A percentile compares a stretch with the other conserved stretches of the same genome.
These are phyloP conservation scores for Erethizon dorsatum DNA, from an alignment of 2,797 vertebrate species.

Conservation along the genomic window DNA sequence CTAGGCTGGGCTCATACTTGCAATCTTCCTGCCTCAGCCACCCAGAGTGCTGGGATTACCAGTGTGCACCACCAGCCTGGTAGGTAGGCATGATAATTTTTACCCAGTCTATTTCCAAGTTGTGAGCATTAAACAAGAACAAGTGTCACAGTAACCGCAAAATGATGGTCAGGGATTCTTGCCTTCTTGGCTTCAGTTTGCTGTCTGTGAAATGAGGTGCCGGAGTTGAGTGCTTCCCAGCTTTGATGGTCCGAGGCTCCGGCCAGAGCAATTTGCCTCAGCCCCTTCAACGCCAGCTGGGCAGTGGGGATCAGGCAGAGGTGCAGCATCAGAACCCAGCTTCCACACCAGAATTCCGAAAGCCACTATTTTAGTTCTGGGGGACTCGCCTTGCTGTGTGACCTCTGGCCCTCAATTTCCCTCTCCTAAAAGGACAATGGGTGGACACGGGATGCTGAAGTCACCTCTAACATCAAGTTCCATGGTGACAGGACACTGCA, in stretches of 20 bases:
- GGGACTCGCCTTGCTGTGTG: neutral
- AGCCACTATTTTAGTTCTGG: neutral
- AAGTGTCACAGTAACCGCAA: neutral
- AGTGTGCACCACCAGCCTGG: neutral
- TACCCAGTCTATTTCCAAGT: neutral
- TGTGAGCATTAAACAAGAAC: neutral
- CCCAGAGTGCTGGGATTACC: neutral
- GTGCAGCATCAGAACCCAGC: neutral
- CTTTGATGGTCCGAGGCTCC: neutral
- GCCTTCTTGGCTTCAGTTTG: neutral
- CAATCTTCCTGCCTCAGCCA: no score
- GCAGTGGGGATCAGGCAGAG: neutral
- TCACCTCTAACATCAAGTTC: neutral
- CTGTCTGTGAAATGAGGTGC: neutral
- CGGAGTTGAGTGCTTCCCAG: neutral
- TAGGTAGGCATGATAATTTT: neutral
- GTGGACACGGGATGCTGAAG: neutral
- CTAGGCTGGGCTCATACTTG: no score
- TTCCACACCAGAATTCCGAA: neutral
- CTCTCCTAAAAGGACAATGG: conserved; percentile 23
- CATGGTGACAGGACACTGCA: neutral
- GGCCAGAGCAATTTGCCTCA: neutral
- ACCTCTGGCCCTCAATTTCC: conserved; percentile 32
- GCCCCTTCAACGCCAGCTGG: neutral
- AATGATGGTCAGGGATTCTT: neutral